Conservation (phyloP, 2,113 vertebrate species). For the Poecile atricapillus region DNA sequence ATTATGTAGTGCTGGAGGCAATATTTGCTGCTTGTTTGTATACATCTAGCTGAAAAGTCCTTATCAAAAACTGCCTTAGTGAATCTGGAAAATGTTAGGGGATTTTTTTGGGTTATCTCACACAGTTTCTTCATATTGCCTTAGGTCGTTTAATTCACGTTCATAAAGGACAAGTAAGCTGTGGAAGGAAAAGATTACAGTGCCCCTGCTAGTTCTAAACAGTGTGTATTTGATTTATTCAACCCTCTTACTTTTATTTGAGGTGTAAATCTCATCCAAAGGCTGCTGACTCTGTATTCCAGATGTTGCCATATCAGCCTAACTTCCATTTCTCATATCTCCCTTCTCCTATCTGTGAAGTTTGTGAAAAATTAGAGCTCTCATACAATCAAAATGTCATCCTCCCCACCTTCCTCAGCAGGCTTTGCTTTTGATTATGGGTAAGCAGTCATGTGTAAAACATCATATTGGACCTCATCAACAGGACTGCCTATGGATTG, state of each 20-base stretch:
- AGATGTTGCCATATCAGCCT: conserved; percentile 38
- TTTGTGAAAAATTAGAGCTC: conserved; percentile 70
- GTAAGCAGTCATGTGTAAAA: conserved; percentile 61
- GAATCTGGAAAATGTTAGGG: conserved; percentile 58
- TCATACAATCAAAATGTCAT: conserved; percentile 69
- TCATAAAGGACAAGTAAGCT: conserved; percentile 33
- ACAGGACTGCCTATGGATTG: not conserved
- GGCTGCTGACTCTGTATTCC: conserved; percentile 45
- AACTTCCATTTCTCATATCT: conserved; percentile 50
- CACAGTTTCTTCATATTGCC: conserved; percentile 21
- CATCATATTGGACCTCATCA: conserved; percentile 22
- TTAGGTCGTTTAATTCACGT: conserved; percentile 34
- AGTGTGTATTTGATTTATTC: conserved; percentile 59
- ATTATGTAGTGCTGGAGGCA: conserved; percentile 26
- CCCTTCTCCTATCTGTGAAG: conserved; percentile 57
- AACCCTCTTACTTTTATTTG: conserved; percentile 58
- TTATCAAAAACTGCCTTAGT: conserved; percentile 49
- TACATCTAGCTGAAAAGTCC: conserved; percentile 12
- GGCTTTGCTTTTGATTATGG: conserved; percentile 50
- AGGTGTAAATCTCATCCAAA: conserved; percentile 47
- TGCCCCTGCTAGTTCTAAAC: not conserved
- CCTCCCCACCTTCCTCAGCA: conserved; percentile 15
- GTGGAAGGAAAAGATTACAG: conserved; percentile 21
- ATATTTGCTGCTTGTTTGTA: conserved; percentile 42
- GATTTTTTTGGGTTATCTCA: conserved; percentile 46